Evolutionary conservation across 2,113 vertebrate genomes (phyloP).

Genomic region (Polypterus bichir): DNA sequence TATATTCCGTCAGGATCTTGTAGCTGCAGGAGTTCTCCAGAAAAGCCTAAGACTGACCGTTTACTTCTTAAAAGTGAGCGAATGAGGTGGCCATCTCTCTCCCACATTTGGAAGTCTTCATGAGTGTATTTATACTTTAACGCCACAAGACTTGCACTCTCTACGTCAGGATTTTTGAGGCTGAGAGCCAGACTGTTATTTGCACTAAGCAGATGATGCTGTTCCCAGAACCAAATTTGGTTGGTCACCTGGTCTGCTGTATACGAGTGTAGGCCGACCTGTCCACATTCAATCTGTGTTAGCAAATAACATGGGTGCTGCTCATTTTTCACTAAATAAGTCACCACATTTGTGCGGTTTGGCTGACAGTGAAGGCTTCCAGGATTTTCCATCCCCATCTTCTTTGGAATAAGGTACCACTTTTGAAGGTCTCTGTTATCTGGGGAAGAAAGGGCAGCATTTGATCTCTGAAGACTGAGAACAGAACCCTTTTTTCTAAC

Average conservation of each 20-base stretch:
- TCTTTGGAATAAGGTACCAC: background rate
- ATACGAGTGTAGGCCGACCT: background rate
- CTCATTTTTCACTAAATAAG: conserved; percentile 8
- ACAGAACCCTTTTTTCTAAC: background rate
- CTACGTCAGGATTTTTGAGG: background rate
- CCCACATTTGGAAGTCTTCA: conserved; percentile 10
- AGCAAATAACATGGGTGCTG: conserved; percentile 9
- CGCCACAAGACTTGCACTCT: background rate
- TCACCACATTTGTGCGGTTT: background rate
- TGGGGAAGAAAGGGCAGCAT: background rate
- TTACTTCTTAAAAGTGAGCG: background rate
- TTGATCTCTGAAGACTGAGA: background rate
- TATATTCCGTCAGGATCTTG: background rate
- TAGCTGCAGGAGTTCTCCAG: background rate
- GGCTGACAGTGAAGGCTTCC: conserved; percentile 4
- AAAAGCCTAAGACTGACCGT: background rate
- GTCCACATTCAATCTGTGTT: conserved; percentile 9
- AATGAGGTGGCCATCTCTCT: conserved; percentile 1
- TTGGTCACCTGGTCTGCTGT: background rate
- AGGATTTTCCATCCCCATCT: background rate
- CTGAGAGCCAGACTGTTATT: conserved; percentile 6
- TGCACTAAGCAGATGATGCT: conserved; percentile 1
- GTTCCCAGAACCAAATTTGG: conserved; percentile 8
- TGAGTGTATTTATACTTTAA: conserved; percentile 5
- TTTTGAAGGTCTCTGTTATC: background rate